These are phyloP conservation scores for Drosophila nr. fundita DNA, from an alignment of 2,888 invertebrate genomes.

Conservation along the genomic window DNA sequence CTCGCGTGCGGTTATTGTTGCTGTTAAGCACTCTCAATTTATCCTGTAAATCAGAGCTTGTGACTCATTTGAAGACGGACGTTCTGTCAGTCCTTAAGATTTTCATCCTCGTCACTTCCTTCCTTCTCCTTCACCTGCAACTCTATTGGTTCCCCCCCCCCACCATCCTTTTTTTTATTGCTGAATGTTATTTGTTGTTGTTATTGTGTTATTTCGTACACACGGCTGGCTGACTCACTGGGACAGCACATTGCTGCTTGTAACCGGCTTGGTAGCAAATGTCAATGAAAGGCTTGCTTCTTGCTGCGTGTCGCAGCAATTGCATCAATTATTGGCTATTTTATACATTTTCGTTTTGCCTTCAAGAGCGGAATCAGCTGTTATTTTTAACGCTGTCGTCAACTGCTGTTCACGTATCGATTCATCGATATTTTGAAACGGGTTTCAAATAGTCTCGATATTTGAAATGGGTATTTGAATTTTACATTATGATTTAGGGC, in stretches of 20 bases:
- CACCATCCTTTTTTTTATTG: background rate
- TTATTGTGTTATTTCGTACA: slow-evolving; percentile 31
- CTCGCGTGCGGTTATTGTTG: slow-evolving; percentile 28
- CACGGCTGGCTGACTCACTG: slow-evolving; percentile 50
- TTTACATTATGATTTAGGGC: background rate
- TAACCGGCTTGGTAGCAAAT: slow-evolving; percentile 51
- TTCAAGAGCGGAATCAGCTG: slow-evolving; percentile 45
- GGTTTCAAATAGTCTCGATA: background rate
- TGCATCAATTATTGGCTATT: slow-evolving; percentile 29
- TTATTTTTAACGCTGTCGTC: slow-evolving; percentile 6
- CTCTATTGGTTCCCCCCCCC: background rate
- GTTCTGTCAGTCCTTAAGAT: slow-evolving; percentile 17
- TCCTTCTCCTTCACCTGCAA: background rate
- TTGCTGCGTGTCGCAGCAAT: slow-evolving; percentile 9
- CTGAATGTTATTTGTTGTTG: slow-evolving; percentile 31
- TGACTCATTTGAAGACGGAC: slow-evolving; percentile 11
- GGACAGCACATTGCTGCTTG: slow-evolving; percentile 11
- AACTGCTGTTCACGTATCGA: slow-evolving; percentile 20
- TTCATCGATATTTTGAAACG: slow-evolving; percentile 20
- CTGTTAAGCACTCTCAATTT: slow-evolving; percentile 12
- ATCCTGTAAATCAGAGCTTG: slow-evolving; percentile 16
- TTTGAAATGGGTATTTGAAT: background rate
- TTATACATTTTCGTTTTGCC: slow-evolving; percentile 40
- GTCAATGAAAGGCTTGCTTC: background rate
- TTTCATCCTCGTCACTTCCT: background rate